These are phyloP conservation scores for Sitta carolinensis DNA, from an alignment of 2,797 vertebrate genomes.

Conservation along the genomic window DNA sequence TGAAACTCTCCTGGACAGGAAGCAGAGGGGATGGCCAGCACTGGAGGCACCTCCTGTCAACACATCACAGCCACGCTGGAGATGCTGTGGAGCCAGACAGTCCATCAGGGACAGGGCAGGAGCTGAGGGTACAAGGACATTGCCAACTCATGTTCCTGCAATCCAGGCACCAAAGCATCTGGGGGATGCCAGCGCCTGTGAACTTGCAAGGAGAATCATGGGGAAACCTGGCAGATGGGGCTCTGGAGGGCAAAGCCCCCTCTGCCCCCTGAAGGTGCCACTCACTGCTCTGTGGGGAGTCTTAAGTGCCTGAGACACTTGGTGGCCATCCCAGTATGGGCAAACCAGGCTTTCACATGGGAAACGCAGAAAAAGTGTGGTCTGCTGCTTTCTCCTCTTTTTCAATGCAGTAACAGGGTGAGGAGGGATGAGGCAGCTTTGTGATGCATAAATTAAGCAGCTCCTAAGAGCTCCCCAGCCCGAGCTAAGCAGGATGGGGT, in stretches of 20 bases:
- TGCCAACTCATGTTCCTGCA: neutral
- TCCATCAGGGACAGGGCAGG: neutral
- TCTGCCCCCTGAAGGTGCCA: neutral
- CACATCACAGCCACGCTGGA: rapidly evolving
- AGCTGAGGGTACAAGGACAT: rapidly evolving
- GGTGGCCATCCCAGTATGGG: rapidly evolving
- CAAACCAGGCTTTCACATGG: neutral
- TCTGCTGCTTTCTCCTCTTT: neutral
- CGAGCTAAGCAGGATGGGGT: rapidly evolving
- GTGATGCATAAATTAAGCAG: neutral
- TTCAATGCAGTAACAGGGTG: neutral
- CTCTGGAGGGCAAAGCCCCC: neutral
- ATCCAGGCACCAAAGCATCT: neutral
- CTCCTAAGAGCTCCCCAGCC: neutral
- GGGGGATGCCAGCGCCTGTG: rapidly evolving
- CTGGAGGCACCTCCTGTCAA: neutral
- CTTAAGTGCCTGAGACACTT: neutral
- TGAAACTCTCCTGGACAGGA: neutral
- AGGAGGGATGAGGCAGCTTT: neutral
- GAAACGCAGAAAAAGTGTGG: neutral
- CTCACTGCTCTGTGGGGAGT: rapidly evolving
- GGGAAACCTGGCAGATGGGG: neutral
- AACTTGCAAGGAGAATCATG: rapidly evolving
- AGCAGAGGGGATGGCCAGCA: neutral
- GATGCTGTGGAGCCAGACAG: neutral